Conservation (phyloP, 2,888 invertebrate species). For the Scaptomyza reducta region DNA sequence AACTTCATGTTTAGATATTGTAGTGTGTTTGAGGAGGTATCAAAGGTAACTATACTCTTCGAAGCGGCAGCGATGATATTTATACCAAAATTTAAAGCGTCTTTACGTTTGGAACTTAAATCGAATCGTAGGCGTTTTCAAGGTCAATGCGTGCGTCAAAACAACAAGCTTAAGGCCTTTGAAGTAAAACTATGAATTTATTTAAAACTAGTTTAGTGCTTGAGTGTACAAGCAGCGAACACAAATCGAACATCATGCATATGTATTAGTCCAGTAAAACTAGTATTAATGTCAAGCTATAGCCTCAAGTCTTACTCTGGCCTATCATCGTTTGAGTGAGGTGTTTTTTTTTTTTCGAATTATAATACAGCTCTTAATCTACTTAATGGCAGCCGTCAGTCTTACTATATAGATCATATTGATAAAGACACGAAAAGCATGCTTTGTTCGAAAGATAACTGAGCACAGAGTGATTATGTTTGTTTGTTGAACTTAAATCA, state of each 20-base stretch:
- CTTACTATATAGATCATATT: not conserved
- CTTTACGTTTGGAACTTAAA: conserved; percentile 20
- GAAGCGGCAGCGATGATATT: conserved; percentile 6
- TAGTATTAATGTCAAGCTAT: conserved; percentile 13
- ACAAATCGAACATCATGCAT: conserved; percentile 15
- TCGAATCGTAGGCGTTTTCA: conserved; percentile 14
- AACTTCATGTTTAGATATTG: conserved; percentile 61
- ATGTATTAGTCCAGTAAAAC: conserved; percentile 20
- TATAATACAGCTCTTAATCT: not conserved
- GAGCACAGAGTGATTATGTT: too few relatives aligned
- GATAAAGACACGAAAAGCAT: not conserved
- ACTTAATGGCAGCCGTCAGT: not conserved
- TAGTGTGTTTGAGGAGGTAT: conserved; percentile 40
- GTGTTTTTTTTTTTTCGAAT: not conserved
- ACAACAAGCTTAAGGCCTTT: conserved; percentile 8
- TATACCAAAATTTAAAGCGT: conserved; percentile 10
- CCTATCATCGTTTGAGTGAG: not conserved
- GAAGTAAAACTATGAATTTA: not conserved
- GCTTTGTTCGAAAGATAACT: not conserved
- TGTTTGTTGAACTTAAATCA: not conserved
- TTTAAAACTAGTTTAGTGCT: conserved; percentile 30
- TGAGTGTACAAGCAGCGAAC: conserved; percentile 8
- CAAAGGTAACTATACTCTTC: conserved; percentile 32
- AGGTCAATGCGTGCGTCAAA: conserved; percentile 9
- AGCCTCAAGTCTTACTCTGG: not conserved